Evolutionary conservation across 1,140 invertebrate genomes (phyloP), one percentile per base, ranked within the genome.

Genomic region (Zaprionus capensis): DNA sequence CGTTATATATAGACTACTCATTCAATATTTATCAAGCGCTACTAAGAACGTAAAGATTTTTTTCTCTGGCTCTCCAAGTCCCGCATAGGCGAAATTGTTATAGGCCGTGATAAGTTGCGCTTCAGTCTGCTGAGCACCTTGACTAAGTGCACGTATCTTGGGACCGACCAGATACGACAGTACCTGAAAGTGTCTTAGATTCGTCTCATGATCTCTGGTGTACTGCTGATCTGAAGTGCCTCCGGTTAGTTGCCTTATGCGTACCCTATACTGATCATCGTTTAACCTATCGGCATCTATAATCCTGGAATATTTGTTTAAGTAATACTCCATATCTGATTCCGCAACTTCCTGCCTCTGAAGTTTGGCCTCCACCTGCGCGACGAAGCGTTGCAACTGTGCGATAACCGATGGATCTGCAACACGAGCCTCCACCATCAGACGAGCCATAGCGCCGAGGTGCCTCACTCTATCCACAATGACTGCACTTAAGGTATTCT

Each of bases 21-120:
- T 24, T 51, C 4, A 46, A 49, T 68, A 59, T 5, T 24, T 36
- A 1, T 61, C 31, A 4, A 61, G 31, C 15, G n/a, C 15, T 0
- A 3, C n/a, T 7, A 41, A 5, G 1, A 70, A 53, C 4, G 36
- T 15, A 2, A 4, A 12, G 34, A 70, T 51, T 6, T n/a, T 17
- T 1, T 61, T 11, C 31, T 62, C 57, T 2, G 14, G 44, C 7
- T 31, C 22, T 1, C 26, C 28, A 5, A 69, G 44, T 4, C 67
- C 67, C 3, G 67, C 57, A 61, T 53, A 69, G 12, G 67, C 67
- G 9, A 69, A 15, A 38, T 62, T 28, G n/a, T 69, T 69, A 6
- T 62, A 69, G 4, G 66, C 41, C 14, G 26, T 14, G 15, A 68
- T 49, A 3, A 68, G 28, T 2, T 22, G 11, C 1, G 49, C 26